Percentiles rank a stretch among this genome's conserved stretches.
phyloP scores from a whole-genome alignment of 2,797 vertebrate genomes.

The Alca torda region DNA sequence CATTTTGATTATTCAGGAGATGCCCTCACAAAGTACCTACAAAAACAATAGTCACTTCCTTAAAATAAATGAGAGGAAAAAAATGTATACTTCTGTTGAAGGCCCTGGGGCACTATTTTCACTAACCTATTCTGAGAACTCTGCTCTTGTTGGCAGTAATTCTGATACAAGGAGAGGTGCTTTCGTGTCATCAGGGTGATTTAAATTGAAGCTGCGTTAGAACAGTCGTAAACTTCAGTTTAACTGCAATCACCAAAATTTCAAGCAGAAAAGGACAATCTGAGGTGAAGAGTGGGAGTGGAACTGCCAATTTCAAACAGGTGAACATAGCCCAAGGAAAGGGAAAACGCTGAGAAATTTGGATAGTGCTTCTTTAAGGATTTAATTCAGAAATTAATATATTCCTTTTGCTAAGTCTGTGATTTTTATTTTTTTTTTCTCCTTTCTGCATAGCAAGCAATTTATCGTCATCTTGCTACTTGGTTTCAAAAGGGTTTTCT shows the following conservation, averaged over 20 bases:
- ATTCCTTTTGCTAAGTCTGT: background rate
- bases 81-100: background rate
- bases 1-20: background rate
- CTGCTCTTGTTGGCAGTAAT: slow-evolving; percentile 7
- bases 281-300: background rate
- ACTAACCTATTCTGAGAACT: background rate
- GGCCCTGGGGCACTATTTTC: background rate
- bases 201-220: background rate
- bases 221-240: slow-evolving; percentile 32
- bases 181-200: background rate
- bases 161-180: background rate
- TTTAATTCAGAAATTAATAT: background rate
- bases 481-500: background rate
- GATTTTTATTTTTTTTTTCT: background rate
- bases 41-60: background rate
- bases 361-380: background rate
- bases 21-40: background rate
- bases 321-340: background rate
- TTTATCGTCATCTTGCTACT: background rate
- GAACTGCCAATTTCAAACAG: background rate
- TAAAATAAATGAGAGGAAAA: background rate
- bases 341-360: background rate
- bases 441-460: background rate
- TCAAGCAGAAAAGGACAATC: background rate
- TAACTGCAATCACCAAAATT: slow-evolving; percentile 11